Conservation (phyloP, 2,888 invertebrate genomes). For the Muscina levida region DNA sequence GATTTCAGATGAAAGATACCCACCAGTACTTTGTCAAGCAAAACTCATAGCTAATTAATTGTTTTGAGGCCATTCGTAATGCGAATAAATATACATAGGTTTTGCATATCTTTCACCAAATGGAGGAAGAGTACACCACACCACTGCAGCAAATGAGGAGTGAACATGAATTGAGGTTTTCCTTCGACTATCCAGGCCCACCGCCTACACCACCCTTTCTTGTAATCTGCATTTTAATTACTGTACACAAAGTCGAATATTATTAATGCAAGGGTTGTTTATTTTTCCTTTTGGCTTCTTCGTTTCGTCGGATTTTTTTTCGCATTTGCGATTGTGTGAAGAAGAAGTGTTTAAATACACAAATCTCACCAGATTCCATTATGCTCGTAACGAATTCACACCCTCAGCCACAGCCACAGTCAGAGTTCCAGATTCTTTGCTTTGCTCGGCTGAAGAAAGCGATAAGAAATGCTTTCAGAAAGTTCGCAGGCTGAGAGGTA, state of each 20-base stretch:
- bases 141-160: constrained; percentile 1
- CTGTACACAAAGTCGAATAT: constrained; percentile 27
- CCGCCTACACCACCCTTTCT: background rate
- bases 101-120: constrained; percentile 27
- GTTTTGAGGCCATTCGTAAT: constrained; percentile 19
- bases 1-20: no score
- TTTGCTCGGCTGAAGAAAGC: constrained; percentile 46
- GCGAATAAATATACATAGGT: constrained; percentile 19
- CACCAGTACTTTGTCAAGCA: background rate
- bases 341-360: constrained; percentile 57
- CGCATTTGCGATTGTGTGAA: background rate
- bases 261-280: constrained; percentile 30
- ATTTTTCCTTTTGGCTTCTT: constrained; percentile 24
- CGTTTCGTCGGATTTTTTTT: background rate
- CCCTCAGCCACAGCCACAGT: constrained; percentile 18
- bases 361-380: constrained; percentile 64
- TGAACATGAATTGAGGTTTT: background rate
- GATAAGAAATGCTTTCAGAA: constrained; percentile 62
- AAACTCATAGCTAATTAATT: constrained; percentile 32
- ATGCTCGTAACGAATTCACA: constrained; percentile 59
- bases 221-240: constrained; percentile 29
- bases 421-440: background rate
- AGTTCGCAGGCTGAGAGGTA: constrained; percentile 3
- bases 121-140: no score
- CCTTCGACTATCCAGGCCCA: background rate